Percentiles rank a stretch among this genome's conserved stretches.
phyloP scores from a whole-genome alignment of 2,113 vertebrate genomes.

The Prunella fulvescens region DNA sequence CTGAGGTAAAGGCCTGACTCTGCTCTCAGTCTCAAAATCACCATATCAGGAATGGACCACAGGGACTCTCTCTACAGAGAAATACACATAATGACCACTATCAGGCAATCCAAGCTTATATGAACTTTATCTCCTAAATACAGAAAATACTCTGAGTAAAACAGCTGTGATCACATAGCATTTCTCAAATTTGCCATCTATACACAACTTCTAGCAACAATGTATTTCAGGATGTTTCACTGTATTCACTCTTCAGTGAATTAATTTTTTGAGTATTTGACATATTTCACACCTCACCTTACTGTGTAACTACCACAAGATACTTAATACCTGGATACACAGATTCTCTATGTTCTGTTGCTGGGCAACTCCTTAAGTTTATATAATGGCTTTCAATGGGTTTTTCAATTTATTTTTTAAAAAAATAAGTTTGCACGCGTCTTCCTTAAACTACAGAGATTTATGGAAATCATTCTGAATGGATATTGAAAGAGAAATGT shows the following conservation, averaged over 20 bases:
- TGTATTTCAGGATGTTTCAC: neutral
- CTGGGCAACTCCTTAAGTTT: neutral
- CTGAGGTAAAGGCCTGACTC: neutral
- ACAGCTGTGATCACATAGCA: neutral
- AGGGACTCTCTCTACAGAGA: neutral
- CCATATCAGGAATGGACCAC: neutral
- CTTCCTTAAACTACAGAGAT: neutral
- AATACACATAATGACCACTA: neutral
- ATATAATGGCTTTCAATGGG: neutral
- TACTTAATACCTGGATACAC: neutral
- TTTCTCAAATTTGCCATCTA: neutral
- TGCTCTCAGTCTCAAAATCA: neutral
- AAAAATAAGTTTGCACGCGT: neutral
- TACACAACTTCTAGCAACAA: neutral
- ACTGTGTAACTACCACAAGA: neutral
- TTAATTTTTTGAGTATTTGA: neutral
- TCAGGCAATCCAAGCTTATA: neutral
- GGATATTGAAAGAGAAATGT: neutral
- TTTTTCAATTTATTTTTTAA: neutral
- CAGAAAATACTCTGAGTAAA: neutral
- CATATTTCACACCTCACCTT: neutral
- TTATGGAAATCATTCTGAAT: neutral
- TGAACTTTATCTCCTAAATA: neutral
- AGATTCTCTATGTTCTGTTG: neutral
- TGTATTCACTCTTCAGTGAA: neutral